Conservation (phyloP, 2,113 vertebrate species). For the Poeciliopsis prolifica region DNA sequence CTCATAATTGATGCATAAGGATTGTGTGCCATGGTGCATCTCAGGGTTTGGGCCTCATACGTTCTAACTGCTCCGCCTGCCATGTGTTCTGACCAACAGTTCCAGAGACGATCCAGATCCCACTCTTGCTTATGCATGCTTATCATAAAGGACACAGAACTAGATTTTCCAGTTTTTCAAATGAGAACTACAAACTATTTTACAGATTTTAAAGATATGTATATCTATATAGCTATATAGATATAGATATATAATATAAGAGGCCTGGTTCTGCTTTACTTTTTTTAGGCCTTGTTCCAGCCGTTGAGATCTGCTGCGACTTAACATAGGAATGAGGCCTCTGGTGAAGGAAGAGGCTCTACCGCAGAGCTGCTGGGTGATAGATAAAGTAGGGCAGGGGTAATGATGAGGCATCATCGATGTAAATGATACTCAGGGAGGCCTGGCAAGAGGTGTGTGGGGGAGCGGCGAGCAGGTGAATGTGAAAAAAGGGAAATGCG, state of each 20-base stretch:
- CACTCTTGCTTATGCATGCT: too few species aligned
- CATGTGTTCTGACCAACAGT: not conserved
- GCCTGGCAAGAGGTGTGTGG: conserved; percentile 56
- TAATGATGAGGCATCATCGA: conserved; percentile 85
- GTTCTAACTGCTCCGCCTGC: conserved; percentile 6
- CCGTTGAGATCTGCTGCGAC: conserved; percentile 18
- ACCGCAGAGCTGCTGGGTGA: conserved; percentile 70
- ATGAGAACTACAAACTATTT: too few species aligned
- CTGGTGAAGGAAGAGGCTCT: conserved; percentile 44
- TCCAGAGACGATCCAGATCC: too few species aligned
- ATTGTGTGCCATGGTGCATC: conserved; percentile 13
- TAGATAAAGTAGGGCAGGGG: conserved; percentile 79
- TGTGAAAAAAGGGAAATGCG: conserved; percentile 59
- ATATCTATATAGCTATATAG: too few species aligned
- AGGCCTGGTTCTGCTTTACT: not conserved
- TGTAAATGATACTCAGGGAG: conserved; percentile 84
- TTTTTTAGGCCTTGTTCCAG: conserved; percentile 9
- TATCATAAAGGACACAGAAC: too few species aligned
- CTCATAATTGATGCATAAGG: conserved; percentile 30
- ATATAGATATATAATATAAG: not conserved
- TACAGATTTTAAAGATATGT: too few species aligned
- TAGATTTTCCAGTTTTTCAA: too few species aligned
- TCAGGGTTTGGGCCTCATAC: conserved; percentile 11
- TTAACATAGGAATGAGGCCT: conserved; percentile 47
- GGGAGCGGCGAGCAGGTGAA: conserved; percentile 52